phyloP scores from a whole-genome alignment of 2,113 vertebrate species.

The Calidris pugnax region DNA sequence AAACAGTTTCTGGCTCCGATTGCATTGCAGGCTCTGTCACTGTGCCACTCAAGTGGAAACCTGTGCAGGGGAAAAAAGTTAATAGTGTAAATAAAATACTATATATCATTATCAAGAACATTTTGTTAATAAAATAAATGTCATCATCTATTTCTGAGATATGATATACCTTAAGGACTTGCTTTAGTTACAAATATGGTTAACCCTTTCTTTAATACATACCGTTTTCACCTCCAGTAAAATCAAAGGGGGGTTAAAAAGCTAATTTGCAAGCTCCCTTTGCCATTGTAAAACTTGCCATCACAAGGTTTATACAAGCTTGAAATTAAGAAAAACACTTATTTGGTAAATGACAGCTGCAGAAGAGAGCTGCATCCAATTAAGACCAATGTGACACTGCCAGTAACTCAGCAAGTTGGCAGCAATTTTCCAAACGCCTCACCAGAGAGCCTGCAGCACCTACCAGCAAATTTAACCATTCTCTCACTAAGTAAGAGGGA shows the following conservation, averaged over 20 bases:
- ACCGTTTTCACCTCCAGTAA: neutral
- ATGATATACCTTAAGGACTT: neutral
- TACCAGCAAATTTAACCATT: neutral
- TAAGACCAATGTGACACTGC: neutral
- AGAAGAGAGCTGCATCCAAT: neutral
- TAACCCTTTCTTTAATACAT: neutral
- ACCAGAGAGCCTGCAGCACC: neutral
- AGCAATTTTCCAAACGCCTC: neutral
- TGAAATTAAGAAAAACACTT: neutral
- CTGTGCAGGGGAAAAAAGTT: constrained; percentile 64
- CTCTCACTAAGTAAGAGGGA: neutral
- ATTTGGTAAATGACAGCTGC: neutral
- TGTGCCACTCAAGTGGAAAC: constrained; percentile 97
- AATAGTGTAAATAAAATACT: neutral
- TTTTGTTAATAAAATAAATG: neutral
- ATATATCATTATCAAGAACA: neutral
- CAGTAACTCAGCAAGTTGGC: neutral
- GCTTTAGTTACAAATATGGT: neutral
- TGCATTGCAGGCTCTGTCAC: constrained; percentile 94
- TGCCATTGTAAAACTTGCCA: neutral
- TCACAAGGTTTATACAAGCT: neutral
- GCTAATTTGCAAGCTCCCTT: neutral
- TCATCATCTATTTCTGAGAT: neutral
- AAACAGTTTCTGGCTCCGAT: constrained; percentile 92
- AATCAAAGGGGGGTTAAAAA: neutral